phyloP scores from a whole-genome alignment of 2,888 invertebrate genomes.

The Eristalis tenax region DNA sequence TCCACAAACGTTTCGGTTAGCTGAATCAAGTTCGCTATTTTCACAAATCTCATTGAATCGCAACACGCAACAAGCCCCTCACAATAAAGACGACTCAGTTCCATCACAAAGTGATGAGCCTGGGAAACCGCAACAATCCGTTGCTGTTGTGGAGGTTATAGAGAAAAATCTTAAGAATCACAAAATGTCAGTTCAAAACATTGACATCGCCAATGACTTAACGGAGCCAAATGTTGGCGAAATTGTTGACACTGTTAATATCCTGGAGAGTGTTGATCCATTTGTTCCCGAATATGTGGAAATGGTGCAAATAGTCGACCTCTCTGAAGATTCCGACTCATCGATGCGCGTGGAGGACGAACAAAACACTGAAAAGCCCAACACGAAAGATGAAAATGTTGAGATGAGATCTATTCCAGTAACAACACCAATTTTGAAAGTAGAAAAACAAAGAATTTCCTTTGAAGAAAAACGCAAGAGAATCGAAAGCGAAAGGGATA shows the following conservation, averaged over 20 bases:
- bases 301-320: slow-evolving; percentile 83
- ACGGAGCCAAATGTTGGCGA: slow-evolving; percentile 78
- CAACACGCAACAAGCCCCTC: slow-evolving; percentile 11
- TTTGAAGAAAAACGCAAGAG: slow-evolving; percentile 81
- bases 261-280: slow-evolving; percentile 83
- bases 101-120: slow-evolving; percentile 75
- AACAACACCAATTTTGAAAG: slow-evolving; percentile 76
- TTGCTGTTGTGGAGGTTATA: slow-evolving; percentile 86
- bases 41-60: slow-evolving; percentile 85
- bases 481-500: slow-evolving; percentile 80
- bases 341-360: slow-evolving; percentile 77
- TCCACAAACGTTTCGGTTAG: slow-evolving; percentile 85
- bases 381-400: slow-evolving; percentile 61
- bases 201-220: slow-evolving; percentile 74
- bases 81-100: slow-evolving; percentile 52
- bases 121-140: slow-evolving; percentile 40
- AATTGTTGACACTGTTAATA: slow-evolving; percentile 82
- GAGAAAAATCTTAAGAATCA: slow-evolving; percentile 87
- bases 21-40: slow-evolving; percentile 86
- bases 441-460: slow-evolving; percentile 80
- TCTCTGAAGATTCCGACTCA: slow-evolving; percentile 82
- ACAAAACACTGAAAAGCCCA: slow-evolving; percentile 62
- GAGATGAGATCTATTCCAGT: slow-evolving; percentile 74
- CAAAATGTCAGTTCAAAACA: slow-evolving; percentile 82
- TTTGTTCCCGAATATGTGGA: slow-evolving; percentile 83